Base-by-base conservation (phyloP, 1,140 invertebrate species). In the Drosophila murphyi region DNA sequence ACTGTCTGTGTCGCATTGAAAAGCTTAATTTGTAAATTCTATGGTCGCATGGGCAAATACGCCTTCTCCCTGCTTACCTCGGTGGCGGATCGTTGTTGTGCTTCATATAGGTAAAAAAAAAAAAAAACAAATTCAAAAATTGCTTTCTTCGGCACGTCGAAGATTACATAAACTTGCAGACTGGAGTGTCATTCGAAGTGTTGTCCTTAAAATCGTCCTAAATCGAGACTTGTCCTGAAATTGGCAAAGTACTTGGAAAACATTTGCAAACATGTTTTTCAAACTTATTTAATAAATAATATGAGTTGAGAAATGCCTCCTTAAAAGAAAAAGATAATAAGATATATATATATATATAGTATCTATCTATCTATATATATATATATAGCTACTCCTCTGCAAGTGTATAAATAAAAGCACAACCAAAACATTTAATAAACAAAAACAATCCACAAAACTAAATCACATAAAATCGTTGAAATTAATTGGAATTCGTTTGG, bases 11-110 rank as follows among this genome's bases (percentile, higher is more conserved):
- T 39, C 28, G 62, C 62, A 60, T 70, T 32, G n/a, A 70, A 34
- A 76, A 88, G 83, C 61, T 77, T 88, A 64, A 91, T 92, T 78
- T 92, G 90, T 83, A 91, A 88, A 80, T 91, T 92, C 72, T 86
- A 90, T 69, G 90, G 90, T 56, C 81, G 85, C 51, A 71, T 90
- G 62, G 90, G 90, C 62, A 89, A 89, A 71, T 90, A 89, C 63
- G 78, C 89, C 65, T 92, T 92, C 77, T 76, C 91, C 41, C 78
- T 91, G 72, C 80, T 92, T 39, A 89, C 90, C 52, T 88, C 86
- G 57, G 72, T 91, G 78, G 90, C 91, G 64, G 89, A 92, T 74
- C 81, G 87, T 68, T 92, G 90, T 81, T 92, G 91, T 81, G 88
- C 90, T 68, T 68, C 76, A 62, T 92, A 92, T 92, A 92, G 91